Evolutionary conservation across 2,113 vertebrate species (phyloP).

Genomic region (Antigone vipio): DNA sequence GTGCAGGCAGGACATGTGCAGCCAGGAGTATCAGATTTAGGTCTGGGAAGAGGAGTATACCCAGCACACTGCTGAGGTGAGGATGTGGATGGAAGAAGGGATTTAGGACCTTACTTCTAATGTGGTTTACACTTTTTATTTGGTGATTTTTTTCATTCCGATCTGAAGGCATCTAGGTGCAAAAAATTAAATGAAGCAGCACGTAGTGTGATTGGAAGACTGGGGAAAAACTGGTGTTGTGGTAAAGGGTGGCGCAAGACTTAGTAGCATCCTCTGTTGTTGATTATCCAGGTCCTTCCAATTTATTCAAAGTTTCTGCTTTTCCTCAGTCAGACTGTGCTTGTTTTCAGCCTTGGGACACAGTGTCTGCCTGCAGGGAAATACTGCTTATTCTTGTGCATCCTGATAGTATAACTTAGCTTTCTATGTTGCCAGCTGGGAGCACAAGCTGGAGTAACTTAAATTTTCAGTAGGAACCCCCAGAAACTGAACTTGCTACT

Average conservation of each 20-base stretch:
- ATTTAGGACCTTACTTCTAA: not conserved
- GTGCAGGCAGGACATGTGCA: not conserved
- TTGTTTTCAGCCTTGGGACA: not conserved
- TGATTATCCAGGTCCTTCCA: not conserved
- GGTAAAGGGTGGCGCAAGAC: not conserved
- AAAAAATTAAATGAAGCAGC: not conserved
- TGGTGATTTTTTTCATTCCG: not conserved
- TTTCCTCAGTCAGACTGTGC: not conserved
- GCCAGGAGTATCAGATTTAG: not conserved
- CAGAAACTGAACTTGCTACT: not conserved
- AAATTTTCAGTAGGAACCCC: not conserved
- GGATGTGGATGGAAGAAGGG: not conserved
- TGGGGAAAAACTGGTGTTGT: not conserved
- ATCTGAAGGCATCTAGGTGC: not conserved
- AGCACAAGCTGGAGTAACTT: not conserved
- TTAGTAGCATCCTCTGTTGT: not conserved
- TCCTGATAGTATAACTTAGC: not conserved
- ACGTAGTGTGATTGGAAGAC: accelerated
- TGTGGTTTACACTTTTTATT: not conserved
- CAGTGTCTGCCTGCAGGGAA: not conserved
- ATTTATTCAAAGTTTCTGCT: not conserved
- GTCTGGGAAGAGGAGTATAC: not conserved
- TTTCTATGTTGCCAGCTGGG: not conserved
- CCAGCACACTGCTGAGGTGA: not conserved
- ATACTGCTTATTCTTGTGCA: not conserved